Evolutionary conservation across 2,797 vertebrate genomes (phyloP), one percentile per base, ranked within the genome.

Genomic region (Rhynchotus rufescens): DNA sequence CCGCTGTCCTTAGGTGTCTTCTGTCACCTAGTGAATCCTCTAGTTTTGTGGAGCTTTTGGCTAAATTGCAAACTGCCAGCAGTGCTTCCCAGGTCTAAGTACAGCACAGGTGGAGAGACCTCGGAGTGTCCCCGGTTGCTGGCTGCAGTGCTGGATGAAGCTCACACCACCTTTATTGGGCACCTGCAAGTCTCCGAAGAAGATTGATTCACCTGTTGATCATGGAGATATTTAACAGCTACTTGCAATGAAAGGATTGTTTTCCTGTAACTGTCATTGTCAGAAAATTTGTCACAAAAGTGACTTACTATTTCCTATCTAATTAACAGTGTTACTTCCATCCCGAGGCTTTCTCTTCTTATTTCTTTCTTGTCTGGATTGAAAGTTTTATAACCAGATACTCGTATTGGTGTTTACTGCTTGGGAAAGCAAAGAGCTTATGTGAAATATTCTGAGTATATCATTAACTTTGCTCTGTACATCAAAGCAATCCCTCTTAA

Each of bases 391-490:
- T 49, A 86, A 78, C 23, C 13, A 66, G 65, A 76, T 87, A 77
- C 36, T 57, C 72, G 36, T 68, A 82, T 45, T 85, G 82, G 67
- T 90, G 74, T 64, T 92, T 61, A 90, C 78, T 28, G 21, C 79
- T 49, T 75, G 62, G 62, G 38, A 52, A 86, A 86, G 69, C 15
- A 4, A 65, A 82, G 62, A 67, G 45, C 32, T 86, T 36, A 11
- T 40, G 23, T 47, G 45, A 82, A 90, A 60, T 85, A 21, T 84
- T 94, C 82, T 86, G 78, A 67, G 72, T 88, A 2, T 82, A 74
- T 95, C 52, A 60, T 26, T 86, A 80, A 74, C 75, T 90, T 91
- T 76, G 47, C 82, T 90, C 90, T 72, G 82, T 67, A 89, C 69
- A 82, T 91, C 67, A 80, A 72, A 88, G 80, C 54, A 67, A 81